Base-by-base conservation (phyloP, 2,888 invertebrate species). In the Eurytoma californica region DNA sequence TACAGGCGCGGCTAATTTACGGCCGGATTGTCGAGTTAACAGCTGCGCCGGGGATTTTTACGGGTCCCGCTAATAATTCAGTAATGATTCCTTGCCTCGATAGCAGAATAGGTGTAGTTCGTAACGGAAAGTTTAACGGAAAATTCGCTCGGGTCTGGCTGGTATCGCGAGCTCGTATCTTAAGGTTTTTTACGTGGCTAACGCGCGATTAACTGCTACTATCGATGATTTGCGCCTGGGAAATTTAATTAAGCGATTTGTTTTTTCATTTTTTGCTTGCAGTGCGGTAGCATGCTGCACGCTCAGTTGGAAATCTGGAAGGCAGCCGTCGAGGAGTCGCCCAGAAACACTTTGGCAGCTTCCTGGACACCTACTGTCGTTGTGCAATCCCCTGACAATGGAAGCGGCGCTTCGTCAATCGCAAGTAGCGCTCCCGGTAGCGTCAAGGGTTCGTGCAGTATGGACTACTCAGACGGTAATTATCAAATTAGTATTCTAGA, bases 301-400 rank as follows among this genome's bases (percentile, higher is more conserved):
- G 97, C 97, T 39, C 96, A 97, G 88, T 91, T 97, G 87, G 97
- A 97, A 90, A 96, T 97, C 85, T 97, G 97, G 97, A 96, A 96
- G 90, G 95, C 95, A 80, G 95, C 96, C 12, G 91, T 91, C 70
- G 90, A 90, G 82, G 92, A 93, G 89, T 91, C 93, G 91, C 87
- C 93, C 89, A 91, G 89, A 88, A 84, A 92, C 91, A 84, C 91
- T 24, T 79, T 89, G 70, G 86, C 90, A 7, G 86, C 87, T 67
- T 87, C 88, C 57, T 88, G 90, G 89, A 87, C 87, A 65, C 89
- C 89, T 61, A 85, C 86, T 61, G 88, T 87, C 60, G 88, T 86
- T 58, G 87, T 88, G 60, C 87, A 87, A 74, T 84, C 86, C 12
- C 85, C 87, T 16, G 83, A 82, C 81, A 86, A 82, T 80, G 84